Evolutionary conservation across 2,888 invertebrate species (phyloP).

Genomic region (Nomada hirtipes): DNA sequence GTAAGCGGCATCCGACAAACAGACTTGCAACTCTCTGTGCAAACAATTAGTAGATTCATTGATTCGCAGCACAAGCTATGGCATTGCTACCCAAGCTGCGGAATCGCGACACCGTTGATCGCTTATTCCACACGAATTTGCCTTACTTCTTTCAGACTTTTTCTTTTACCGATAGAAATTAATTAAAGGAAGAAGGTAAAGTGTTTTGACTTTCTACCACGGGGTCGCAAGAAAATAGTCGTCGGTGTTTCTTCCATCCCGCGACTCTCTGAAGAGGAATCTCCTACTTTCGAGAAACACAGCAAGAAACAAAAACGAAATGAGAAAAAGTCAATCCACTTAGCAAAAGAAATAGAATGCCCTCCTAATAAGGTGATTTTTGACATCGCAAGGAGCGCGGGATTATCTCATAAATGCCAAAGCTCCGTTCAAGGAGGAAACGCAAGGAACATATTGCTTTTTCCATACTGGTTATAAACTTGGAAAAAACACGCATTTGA

Average conservation of each 20-base stretch:
- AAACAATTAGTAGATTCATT: not conserved
- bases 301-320: not conserved
- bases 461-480: slow-evolving; percentile 16
- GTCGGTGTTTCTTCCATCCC: too few species aligned
- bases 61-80: not conserved
- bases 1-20: not conserved
- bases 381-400: not conserved
- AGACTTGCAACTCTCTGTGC: not conserved
- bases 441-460: slow-evolving; percentile 16
- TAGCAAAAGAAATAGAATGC: not conserved
- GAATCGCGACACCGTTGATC: not conserved
- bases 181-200: not conserved
- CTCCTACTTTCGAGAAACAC: not conserved
- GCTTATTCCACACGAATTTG: too few species aligned
- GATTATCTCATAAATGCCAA: slow-evolving; percentile 14
- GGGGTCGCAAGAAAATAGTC: not conserved
- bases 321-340: not conserved
- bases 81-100: too few species aligned
- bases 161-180: too few species aligned
- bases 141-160: too few species aligned
- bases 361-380: slow-evolving; percentile 26
- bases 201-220: not conserved
- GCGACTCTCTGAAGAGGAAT: slow-evolving; percentile 5
- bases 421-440: slow-evolving; percentile 7
- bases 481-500: slow-evolving; percentile 28